A percentile compares a stretch with the other conserved stretches of the same genome.
phyloP scores from a whole-genome alignment of 2,797 vertebrate genomes.

The Tragelaphus eurycerus region DNA sequence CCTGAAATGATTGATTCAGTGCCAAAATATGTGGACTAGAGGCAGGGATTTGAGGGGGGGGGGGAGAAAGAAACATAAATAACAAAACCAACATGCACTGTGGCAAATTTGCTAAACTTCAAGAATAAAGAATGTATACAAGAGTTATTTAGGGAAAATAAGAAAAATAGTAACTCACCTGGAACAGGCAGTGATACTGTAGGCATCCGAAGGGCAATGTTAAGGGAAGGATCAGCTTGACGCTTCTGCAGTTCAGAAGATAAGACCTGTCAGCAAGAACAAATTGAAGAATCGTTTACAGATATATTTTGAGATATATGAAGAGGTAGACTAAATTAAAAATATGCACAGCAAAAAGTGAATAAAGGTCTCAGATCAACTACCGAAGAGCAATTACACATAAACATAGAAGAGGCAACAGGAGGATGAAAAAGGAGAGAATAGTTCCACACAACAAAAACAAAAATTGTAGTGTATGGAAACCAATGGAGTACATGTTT shows the following conservation, averaged over 20 bases:
- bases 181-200: rapidly evolving
- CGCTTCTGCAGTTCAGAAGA: not conserved
- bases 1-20: not conserved
- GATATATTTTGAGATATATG: not conserved
- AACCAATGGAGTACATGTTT: not conserved
- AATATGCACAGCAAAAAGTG: not conserved
- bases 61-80: not conserved
- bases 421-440: not conserved
- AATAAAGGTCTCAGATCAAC: not conserved
- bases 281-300: not conserved
- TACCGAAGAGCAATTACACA: not conserved
- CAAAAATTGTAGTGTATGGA: not conserved
- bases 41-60: not conserved
- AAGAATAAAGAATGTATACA: not conserved
- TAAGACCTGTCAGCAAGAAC: too few relatives aligned
- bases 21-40: not conserved
- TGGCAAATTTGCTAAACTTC: not conserved
- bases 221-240: not conserved
- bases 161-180: not conserved
- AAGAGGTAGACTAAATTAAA: not conserved
- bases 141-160: not conserved
- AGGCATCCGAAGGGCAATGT: not conserved
- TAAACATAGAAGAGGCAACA: too few relatives aligned
- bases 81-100: not conserved
- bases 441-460: not conserved